Percentiles rank a stretch among this genome's conserved stretches.
phyloP scores from a whole-genome alignment of 2,797 vertebrate genomes.

The Borostomias antarcticus region DNA sequence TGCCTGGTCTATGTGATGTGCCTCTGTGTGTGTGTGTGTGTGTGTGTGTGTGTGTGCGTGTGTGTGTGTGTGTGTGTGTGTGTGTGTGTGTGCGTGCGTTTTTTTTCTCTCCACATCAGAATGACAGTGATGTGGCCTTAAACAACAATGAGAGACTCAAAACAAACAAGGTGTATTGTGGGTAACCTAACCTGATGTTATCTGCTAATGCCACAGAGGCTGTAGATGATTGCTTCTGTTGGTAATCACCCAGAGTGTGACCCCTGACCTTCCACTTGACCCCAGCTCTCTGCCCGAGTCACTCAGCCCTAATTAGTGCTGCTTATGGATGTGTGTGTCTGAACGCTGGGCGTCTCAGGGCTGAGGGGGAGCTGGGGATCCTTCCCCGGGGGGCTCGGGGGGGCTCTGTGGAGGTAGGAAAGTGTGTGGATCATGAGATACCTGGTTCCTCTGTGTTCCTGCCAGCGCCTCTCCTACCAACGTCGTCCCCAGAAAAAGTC shows the following conservation, averaged over 20 bases:
- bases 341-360: slow-evolving; percentile 15
- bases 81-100: too few species aligned
- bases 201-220: slow-evolving; percentile 10
- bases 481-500: too few species aligned
- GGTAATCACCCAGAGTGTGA: slow-evolving; percentile 36
- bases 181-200: slow-evolving; percentile 32
- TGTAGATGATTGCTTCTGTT: slow-evolving; percentile 17
- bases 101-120: slow-evolving; percentile 1
- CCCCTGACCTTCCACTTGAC: slow-evolving; percentile 57
- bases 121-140: slow-evolving; percentile 15
- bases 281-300: slow-evolving; percentile 43
- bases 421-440: neutral
- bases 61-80: too few species aligned
- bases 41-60: too few species aligned
- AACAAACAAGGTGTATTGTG: slow-evolving; percentile 5
- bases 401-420: too few species aligned
- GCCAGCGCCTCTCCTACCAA: too few species aligned
- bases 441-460: neutral
- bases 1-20: slow-evolving; percentile 3
- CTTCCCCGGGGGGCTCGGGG: too few species aligned
- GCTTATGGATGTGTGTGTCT: slow-evolving; percentile 30
- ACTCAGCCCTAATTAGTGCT: slow-evolving; percentile 46
- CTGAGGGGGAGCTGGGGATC: neutral
- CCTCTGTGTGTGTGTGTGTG: too few species aligned
- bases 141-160: slow-evolving; percentile 9